Conservation (phyloP, 2,888 invertebrate species). For the Odontocolon sp. region DNA sequence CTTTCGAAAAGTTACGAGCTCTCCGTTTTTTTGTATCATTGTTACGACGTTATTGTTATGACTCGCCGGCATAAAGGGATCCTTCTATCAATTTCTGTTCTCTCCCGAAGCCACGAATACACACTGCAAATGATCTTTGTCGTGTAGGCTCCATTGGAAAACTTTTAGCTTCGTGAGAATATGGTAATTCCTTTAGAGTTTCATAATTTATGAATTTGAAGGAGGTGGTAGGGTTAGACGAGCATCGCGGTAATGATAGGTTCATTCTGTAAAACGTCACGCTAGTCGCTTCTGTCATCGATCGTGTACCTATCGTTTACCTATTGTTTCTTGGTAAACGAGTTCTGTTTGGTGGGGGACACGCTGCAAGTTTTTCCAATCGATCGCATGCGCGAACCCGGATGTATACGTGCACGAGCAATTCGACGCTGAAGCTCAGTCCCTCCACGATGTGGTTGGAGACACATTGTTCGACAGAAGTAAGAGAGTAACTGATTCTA, state of each 20-base stretch:
- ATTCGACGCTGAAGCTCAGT: too few relatives aligned
- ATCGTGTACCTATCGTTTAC: too few relatives aligned
- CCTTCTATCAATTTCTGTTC: background rate
- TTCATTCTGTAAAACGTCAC: slow-evolving; percentile 11
- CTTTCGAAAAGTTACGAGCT: slow-evolving; percentile 20
- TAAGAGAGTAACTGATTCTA: too few relatives aligned
- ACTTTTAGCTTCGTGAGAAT: background rate
- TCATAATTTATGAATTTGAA: slow-evolving; percentile 44
- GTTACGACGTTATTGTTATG: background rate
- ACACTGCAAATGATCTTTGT: slow-evolving; percentile 23
- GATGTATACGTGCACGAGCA: too few relatives aligned
- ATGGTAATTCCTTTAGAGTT: background rate
- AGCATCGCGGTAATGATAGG: slow-evolving; percentile 44
- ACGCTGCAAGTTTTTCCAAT: too few relatives aligned
- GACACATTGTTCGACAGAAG: too few relatives aligned
- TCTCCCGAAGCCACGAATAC: background rate
- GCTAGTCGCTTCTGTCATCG: background rate
- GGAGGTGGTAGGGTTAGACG: slow-evolving; percentile 9
- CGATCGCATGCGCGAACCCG: too few relatives aligned
- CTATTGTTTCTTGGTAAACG: too few relatives aligned
- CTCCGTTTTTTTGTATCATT: background rate
- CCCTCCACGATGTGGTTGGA: too few relatives aligned
- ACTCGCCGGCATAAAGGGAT: background rate
- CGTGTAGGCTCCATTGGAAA: background rate
- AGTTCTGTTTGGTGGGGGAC: too few relatives aligned